Percentiles rank a stretch among this genome's conserved stretches.
phyloP scores from a whole-genome alignment of 2,797 vertebrate species.

The Pagetopsis macropterus region DNA sequence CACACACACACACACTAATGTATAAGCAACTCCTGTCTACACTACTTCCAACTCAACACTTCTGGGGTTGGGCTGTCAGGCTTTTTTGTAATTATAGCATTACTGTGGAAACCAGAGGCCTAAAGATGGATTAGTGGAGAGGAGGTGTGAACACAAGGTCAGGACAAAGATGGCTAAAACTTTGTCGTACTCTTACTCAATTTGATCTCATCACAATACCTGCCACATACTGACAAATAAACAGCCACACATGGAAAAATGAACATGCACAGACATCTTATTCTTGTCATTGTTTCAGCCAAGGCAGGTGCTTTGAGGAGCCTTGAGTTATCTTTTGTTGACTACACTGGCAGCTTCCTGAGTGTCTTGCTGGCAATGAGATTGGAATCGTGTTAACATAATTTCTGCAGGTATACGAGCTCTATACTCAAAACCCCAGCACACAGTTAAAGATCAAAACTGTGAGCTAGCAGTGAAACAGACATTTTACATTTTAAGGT shows the following conservation, averaged over 20 bases:
- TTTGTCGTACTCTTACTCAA: constrained; percentile 32
- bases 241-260: constrained; percentile 1
- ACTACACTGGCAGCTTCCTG: constrained; percentile 19
- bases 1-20: background rate
- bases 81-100: constrained; percentile 59
- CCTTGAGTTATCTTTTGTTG: constrained; percentile 8
- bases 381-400: constrained; percentile 11
- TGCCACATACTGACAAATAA: background rate
- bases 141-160: constrained; percentile 79
- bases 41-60: constrained; percentile 67
- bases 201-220: constrained; percentile 21
- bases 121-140: constrained; percentile 71
- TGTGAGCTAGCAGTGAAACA: background rate
- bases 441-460: constrained; percentile 9
- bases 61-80: constrained; percentile 64
- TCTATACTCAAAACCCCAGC: background rate
- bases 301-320: constrained; percentile 25
- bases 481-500: background rate
- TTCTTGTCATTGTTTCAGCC: background rate
- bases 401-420: background rate
- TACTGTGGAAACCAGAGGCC: constrained; percentile 72
- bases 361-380: constrained; percentile 9
- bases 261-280: background rate
- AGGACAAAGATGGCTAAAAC: constrained; percentile 54
- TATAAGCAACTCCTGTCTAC: constrained; percentile 21